Conservation (phyloP, 2,888 invertebrate species). For the Macropis europaea region DNA sequence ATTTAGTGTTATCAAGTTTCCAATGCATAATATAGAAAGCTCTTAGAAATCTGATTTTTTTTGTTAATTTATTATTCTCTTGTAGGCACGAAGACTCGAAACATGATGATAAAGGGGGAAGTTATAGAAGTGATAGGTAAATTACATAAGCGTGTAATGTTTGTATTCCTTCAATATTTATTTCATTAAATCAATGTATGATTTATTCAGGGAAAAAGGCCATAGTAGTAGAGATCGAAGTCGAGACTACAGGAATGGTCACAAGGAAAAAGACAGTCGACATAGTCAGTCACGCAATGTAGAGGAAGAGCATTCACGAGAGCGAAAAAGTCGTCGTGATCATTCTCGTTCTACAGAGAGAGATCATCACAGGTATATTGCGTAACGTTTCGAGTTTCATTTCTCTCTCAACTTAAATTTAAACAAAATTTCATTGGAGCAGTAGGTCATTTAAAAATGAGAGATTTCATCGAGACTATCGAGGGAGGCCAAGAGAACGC, state of each 20-base stretch:
- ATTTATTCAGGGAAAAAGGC: conserved; percentile 15
- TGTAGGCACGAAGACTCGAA: conserved; percentile 30
- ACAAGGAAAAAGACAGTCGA: conserved; percentile 11
- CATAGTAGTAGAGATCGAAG: conserved; percentile 20
- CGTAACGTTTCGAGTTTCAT: neutral
- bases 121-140: conserved; percentile 40
- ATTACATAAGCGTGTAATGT: neutral
- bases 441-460: conserved; percentile 39
- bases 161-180: neutral
- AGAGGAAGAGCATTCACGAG: neutral
- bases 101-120: neutral
- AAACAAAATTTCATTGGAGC: neutral
- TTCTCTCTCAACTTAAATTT: neutral
- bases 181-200: neutral
- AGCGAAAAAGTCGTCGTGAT: conserved; percentile 2
- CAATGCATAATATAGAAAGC: neutral
- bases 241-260: conserved; percentile 19
- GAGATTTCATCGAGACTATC: conserved; percentile 37
- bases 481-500: conserved; percentile 51
- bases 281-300: neutral
- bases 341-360: conserved; percentile 42
- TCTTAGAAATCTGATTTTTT: neutral
- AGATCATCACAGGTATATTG: conserved; percentile 33
- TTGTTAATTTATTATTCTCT: neutral
- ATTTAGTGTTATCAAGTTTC: neutral